phyloP scores from a whole-genome alignment of 2,113 vertebrate species.

The Pachypanchax playfairii region DNA sequence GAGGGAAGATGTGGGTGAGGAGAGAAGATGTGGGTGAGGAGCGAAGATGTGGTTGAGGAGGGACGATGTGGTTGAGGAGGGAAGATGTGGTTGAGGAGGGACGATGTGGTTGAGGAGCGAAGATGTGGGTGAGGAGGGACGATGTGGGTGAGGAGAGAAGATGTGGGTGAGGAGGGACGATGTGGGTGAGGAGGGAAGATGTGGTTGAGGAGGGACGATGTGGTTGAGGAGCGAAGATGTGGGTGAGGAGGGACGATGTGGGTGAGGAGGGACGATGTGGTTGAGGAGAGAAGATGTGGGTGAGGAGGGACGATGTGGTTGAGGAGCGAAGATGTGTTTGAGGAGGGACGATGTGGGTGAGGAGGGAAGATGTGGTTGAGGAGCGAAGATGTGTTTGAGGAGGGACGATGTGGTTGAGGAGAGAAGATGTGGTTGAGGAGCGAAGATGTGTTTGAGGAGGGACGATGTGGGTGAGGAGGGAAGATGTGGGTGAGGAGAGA shows the following conservation, averaged over 20 bases:
- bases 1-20: constrained; percentile 63
- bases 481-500: constrained; percentile 63
- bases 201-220: background rate
- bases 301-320: constrained; percentile 34
- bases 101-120: constrained; percentile 62
- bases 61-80: constrained; percentile 62
- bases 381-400: no score
- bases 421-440: constrained; percentile 62
- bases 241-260: no score
- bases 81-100: background rate
- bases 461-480: no score
- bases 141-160: constrained; percentile 63
- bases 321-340: constrained; percentile 67
- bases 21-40: no score
- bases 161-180: background rate
- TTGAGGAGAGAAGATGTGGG: constrained; percentile 73
- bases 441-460: no score
- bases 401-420: no score
- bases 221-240: constrained; percentile 68
- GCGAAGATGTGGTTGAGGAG: no score
- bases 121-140: background rate
- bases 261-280: background rate
- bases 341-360: no score
- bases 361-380: constrained; percentile 54
- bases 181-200: constrained; percentile 66